These are phyloP conservation scores for Odocoileus virginianus DNA, from an alignment of 2,113 vertebrate genomes.

Conservation along the genomic window DNA sequence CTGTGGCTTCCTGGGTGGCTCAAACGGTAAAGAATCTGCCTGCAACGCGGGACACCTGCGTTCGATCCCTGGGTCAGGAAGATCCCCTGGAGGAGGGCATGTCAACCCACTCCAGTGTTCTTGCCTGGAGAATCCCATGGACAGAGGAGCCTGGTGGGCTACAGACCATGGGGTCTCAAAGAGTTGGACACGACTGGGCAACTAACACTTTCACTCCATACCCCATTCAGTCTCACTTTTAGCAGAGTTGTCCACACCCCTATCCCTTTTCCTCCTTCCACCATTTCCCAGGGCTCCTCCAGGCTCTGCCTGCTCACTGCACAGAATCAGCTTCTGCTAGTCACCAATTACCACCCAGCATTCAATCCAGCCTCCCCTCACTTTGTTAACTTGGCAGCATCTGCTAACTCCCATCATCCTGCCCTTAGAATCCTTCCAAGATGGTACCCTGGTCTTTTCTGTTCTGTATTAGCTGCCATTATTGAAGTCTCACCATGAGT, in stretches of 20 bases:
- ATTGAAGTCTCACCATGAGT: not conserved
- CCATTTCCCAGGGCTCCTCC: not conserved
- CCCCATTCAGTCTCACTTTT: accelerated
- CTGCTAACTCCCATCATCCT: not conserved
- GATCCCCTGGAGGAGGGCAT: not conserved
- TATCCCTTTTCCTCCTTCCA: not conserved
- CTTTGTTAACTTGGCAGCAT: accelerated
- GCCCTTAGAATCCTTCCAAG: not conserved
- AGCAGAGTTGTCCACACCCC: not conserved
- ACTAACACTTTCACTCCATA: not conserved
- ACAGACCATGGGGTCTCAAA: not conserved
- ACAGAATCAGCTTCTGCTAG: too few relatives aligned
- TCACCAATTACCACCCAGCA: not conserved
- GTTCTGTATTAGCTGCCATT: not conserved
- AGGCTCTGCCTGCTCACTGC: accelerated
- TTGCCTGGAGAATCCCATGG: not conserved
- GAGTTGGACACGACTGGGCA: accelerated
- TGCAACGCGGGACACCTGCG: not conserved
- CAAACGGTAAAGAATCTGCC: not conserved
- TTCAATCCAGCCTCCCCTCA: not conserved
- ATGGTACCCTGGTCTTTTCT: accelerated
- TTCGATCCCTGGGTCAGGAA: accelerated
- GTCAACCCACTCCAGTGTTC: too few relatives aligned
- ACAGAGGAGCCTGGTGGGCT: not conserved
- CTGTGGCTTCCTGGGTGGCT: not conserved